Percentiles rank a stretch among this genome's conserved stretches.
These are phyloP conservation scores for Gallinago media DNA, from an alignment of 2,113 vertebrate genomes.

Conservation along the genomic window DNA sequence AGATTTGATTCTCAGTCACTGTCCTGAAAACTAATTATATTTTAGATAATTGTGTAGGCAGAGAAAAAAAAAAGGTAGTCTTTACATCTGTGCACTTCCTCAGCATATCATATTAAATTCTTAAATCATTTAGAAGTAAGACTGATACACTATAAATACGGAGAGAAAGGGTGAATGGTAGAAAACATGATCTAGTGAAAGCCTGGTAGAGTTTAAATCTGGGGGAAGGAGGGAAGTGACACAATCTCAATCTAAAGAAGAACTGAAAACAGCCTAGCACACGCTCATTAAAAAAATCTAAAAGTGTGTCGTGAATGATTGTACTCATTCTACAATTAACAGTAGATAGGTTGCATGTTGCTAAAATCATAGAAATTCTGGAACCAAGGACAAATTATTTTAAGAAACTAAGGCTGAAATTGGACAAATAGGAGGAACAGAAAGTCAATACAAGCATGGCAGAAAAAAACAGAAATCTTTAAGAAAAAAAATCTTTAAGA, in stretches of 20 bases:
- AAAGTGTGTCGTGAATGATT: neutral
- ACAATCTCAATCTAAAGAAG: neutral
- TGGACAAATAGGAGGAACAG: neutral
- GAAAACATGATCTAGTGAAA: neutral
- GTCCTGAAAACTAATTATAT: neutral
- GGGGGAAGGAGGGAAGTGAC: neutral
- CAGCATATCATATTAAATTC: neutral
- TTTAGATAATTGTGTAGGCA: neutral
- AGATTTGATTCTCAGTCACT: neutral
- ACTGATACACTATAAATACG: neutral
- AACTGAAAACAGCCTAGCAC: neutral
- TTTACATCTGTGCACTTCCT: neutral
- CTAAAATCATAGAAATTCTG: neutral
- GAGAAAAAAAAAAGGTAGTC: neutral
- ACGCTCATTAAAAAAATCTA: neutral
- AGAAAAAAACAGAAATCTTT: neutral
- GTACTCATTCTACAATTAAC: neutral
- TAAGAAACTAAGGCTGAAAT: neutral
- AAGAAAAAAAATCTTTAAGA: no score
- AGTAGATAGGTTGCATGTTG: neutral
- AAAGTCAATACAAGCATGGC: neutral
- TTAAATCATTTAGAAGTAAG: neutral
- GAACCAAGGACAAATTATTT: neutral
- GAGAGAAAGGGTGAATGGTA: neutral
- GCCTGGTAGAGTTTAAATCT: neutral